Base-by-base conservation (phyloP, 2,797 vertebrate species). In the Pelobates cultripes region DNA sequence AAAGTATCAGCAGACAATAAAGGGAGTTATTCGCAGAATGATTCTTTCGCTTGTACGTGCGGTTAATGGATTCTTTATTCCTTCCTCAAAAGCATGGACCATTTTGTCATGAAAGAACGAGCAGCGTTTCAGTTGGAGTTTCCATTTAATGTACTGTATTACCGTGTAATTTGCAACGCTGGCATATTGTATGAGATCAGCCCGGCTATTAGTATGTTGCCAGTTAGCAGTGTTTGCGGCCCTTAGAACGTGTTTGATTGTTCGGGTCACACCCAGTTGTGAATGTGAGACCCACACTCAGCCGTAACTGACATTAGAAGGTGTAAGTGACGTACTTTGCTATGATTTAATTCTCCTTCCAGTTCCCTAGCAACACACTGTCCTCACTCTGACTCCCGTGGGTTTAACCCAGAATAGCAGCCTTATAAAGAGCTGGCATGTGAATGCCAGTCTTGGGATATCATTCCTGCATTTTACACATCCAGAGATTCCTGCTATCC, bases 341-440 rank as follows among this genome's bases (percentile, higher is more conserved):
- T 82, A 68, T 17, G 55, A 76, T 51, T 70, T 81, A 43, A 76
- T 61, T 73, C 72, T 76, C 70, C 68, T 43, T 76, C 28, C 61
- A 77, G 80, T 77, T 82, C 74, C 80, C 74, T 82, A 82, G 80
- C 80, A 82, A 82, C 80, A 42, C 60, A 8, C 74, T 76, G 74
- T 82, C 80, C 68, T 82, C 53, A 66, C 9, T 42, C 57, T 40
- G 64, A 45, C 74, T 77, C 80, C 80, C 69, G 14, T 72, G 80
- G 80, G 80, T 72, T 66, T 72, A 66, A 77, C 80, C 69, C 74
- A 71, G 70, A 82, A 82, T 82, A 82, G 80, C 80, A 53, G 73
- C 5, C 57, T 81, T 81, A 76, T 81, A 73, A 64, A 70, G 64
- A 42, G 66, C 55, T 70, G 79, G 79, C 51, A 81, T 76, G 79